Conservation (phyloP, 2,888 invertebrate genomes). For the Tetranychus piercei region DNA sequence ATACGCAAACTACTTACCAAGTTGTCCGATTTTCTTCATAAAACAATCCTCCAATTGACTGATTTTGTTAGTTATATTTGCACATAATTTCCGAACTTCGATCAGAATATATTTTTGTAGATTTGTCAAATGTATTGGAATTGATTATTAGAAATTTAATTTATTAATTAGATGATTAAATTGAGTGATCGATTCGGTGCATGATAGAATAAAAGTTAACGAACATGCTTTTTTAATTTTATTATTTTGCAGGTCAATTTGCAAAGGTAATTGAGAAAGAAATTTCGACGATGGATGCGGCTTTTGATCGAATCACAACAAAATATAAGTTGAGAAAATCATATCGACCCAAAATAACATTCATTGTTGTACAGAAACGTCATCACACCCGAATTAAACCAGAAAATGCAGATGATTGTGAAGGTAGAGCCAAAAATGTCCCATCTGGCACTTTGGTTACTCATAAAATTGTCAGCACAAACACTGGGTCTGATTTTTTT, state of each 20-base stretch:
- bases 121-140: neutral
- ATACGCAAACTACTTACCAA: too few relatives aligned
- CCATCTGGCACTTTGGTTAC: constrained; percentile 74
- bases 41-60: too few relatives aligned
- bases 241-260: constrained; percentile 31
- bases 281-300: constrained; percentile 32
- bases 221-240: constrained; percentile 36
- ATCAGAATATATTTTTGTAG: too few relatives aligned
- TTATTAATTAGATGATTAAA: too few relatives aligned
- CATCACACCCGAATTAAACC: constrained; percentile 66
- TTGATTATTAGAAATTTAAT: neutral
- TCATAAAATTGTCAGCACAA: constrained; percentile 59
- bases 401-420: constrained; percentile 3
- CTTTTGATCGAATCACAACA: constrained; percentile 40
- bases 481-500: constrained; percentile 61
- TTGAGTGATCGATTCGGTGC: too few relatives aligned
- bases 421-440: constrained; percentile 43
- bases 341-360: constrained; percentile 59
- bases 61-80: too few relatives aligned
- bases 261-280: neutral
- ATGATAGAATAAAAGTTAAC: too few relatives aligned
- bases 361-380: constrained; percentile 82
- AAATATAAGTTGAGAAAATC: constrained; percentile 28
- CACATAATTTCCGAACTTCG: too few relatives aligned
- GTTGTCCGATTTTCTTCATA: too few relatives aligned